Evolutionary conservation across 2,113 vertebrate genomes (phyloP), one percentile per base, ranked within the genome.

Genomic region (Elgaria multicarinata): DNA sequence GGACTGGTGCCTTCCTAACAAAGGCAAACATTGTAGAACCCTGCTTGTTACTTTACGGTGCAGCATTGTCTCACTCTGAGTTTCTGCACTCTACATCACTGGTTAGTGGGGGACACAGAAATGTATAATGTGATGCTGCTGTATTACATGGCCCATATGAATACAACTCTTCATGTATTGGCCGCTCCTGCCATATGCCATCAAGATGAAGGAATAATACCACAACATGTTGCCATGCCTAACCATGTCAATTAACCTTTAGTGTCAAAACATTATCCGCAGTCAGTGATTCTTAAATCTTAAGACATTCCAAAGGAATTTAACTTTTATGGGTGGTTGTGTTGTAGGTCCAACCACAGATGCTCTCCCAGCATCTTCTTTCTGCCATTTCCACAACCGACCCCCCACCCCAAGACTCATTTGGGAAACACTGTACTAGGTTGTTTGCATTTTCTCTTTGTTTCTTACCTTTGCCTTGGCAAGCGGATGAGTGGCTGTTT

Each of bases 401-500:
- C 4, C 2, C 16, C 2, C 33, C 53, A 53, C 2, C 16, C 2
- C 33, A 72, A 53, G 33, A 22, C 42, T 36, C 20, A 55, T 75
- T 74, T 39, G 66, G 20, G 67, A 85, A 85, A 18, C 55, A 77
- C 4, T 20, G 6, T 0, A 16, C 9, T 24, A 13, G 3, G 53
- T 62, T 46, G 28, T 36, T 39, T 46, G 1, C 6, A 0, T 4
- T n/a, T 9, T 2, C 13, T 75, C 39, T 1, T 5, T 2, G 5
- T 0, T 0, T 4, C 97, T 98, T 97, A 99, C 99, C 98, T 98
- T 95, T 98, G 97, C 90, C 97, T 96, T 0, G 98, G 98, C 84
- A 99, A 95, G 92, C 96, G 98, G 94, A 99, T 97, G 91, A 98
- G 97, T 0, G 99, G 99, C 92, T 99, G 99, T 31, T 98, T 97